Evolutionary conservation across 2,888 invertebrate species (phyloP).

Genomic region (Amiota communis): DNA sequence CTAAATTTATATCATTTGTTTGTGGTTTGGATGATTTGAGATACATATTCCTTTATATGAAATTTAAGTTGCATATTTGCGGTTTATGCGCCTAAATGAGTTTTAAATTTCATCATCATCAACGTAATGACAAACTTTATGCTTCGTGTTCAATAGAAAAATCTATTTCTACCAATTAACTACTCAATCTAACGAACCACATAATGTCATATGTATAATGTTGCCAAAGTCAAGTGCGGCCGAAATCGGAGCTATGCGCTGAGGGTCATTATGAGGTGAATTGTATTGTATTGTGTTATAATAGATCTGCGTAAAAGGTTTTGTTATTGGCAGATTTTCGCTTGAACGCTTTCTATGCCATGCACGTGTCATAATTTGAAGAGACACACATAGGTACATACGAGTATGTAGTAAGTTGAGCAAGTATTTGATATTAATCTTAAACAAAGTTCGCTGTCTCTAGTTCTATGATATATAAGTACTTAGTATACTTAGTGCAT

Average conservation of each 20-base stretch:
- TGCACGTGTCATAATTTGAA: not conserved
- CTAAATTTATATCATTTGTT: no score
- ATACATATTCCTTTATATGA: slow-evolving; percentile 38
- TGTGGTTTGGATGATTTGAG: slow-evolving; percentile 1
- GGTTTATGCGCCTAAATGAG: slow-evolving; percentile 43
- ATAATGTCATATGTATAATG: no score
- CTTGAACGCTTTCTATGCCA: not conserved
- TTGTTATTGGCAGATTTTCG: slow-evolving; percentile 29
- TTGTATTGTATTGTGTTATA: no score
- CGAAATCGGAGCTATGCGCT: slow-evolving; percentile 49
- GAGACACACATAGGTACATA: not conserved
- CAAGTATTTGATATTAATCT: not conserved
- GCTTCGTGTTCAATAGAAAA: slow-evolving; percentile 2
- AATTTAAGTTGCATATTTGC: slow-evolving; percentile 46
- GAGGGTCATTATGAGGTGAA: slow-evolving; percentile 41
- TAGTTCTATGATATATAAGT: not conserved
- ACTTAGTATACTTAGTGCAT: not conserved
- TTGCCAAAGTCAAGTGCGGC: slow-evolving; percentile 32
- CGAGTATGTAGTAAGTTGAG: not conserved
- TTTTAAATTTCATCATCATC: slow-evolving; percentile 8
- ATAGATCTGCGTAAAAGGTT: slow-evolving; percentile 34
- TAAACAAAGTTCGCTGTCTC: not conserved
- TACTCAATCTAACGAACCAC: no score
- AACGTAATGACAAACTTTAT: not conserved
- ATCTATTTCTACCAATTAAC: no score